Percentiles rank a stretch among this genome's conserved stretches.
Conservation (phyloP, 2,888 invertebrate genomes). For the Argyresthia goedartella region DNA sequence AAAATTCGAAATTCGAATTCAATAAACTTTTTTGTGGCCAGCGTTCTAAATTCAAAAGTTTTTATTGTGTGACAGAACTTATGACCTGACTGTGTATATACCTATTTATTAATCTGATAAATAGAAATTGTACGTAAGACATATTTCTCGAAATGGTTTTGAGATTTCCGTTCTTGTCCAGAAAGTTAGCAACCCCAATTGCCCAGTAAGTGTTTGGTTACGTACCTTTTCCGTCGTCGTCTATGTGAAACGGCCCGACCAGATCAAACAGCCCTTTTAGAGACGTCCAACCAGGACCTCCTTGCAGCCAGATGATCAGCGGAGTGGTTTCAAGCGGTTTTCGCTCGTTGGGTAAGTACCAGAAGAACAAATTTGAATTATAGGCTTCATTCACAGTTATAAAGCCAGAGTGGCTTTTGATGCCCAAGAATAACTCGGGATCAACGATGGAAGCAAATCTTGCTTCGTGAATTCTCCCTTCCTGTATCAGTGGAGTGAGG, state of each 20-base stretch:
- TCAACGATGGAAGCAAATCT: constrained; percentile 21
- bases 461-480: constrained; percentile 16
- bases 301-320: constrained; percentile 81
- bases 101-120: too few species aligned
- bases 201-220: too few species aligned
- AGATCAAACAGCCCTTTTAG: constrained; percentile 6
- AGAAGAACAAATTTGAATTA: constrained; percentile 82
- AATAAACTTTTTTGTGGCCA: too few species aligned
- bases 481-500: constrained; percentile 19
- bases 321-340: constrained; percentile 44
- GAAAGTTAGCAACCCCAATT: too few species aligned
- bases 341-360: constrained; percentile 75
- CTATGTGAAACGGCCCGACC: constrained; percentile 9
- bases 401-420: constrained; percentile 50
- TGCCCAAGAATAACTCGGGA: constrained; percentile 19
- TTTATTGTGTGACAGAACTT: too few species aligned
- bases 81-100: too few species aligned
- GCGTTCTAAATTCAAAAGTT: too few species aligned
- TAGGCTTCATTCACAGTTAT: constrained; percentile 77
- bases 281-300: constrained; percentile 79
- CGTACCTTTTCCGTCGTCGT: constrained; percentile 23
- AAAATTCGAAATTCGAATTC: too few species aligned
- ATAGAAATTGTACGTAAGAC: too few species aligned
- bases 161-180: too few species aligned
- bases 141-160: too few species aligned